Evolutionary conservation across 2,113 vertebrate genomes (phyloP), one percentile per base, ranked within the genome.

Genomic region (Varanus salvator): DNA sequence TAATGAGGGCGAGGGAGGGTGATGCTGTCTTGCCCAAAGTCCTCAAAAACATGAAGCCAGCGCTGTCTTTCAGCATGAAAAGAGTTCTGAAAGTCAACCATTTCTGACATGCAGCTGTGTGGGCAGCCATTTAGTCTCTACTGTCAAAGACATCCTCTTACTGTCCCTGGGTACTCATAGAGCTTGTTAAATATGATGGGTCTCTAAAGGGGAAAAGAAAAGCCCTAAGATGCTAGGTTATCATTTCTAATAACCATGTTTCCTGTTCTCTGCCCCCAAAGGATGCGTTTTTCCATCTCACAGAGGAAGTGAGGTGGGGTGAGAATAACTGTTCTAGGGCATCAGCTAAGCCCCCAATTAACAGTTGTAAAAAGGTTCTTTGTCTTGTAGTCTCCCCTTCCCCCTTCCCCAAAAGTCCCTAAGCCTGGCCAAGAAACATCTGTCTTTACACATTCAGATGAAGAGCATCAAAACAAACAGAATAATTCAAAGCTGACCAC

Each of bases 401-500:
- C 87, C 90, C 94, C 78, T 72, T 84, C 71, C 80, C 91, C 85
- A 91, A 93, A 86, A 86, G 77, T 38, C 57, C 72, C 92, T 90
- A 92, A 92, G 88, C 91, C 91, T 92, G 78, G 77, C 84, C 71
- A 93, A 91, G 92, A 96, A 96, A 96, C 92, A 96, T 94, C 94
- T 95, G 93, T 95, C 93, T 96, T 96, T 94, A 95, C 92, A 95
- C 94, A 97, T 97, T 97, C 93, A 96, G 96, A 97, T 94, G 93
- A 96, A 90, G 68, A 95, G 94, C 95, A 95, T 94, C 90, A 95
- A 96, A 97, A 96, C 95, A 96, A 97, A 97, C 93, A 96, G 96
- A 97, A 96, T 94, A 96, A 96, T 96, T 97, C 95, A 97, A 93
- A 95, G 93, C 93, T 92, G 93, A 91, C 91, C 93, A 80, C 93